phyloP scores from a whole-genome alignment of 2,113 vertebrate genomes.

The Lonchura striata region DNA sequence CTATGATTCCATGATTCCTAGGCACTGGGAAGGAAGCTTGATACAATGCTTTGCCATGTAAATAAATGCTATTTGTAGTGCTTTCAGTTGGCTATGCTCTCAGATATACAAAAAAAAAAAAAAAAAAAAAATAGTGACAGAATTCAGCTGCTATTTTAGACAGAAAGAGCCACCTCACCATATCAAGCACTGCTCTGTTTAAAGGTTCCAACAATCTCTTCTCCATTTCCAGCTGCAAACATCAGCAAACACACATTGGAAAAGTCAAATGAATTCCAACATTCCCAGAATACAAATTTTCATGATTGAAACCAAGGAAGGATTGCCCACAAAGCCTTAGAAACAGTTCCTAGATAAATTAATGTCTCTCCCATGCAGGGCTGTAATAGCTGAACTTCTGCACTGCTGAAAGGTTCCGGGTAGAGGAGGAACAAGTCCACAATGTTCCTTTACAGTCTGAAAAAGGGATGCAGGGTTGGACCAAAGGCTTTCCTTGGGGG shows the following conservation, averaged over 20 bases:
- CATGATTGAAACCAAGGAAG: not conserved
- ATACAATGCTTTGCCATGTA: not conserved
- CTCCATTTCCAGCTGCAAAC: not conserved
- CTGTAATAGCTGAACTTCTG: not conserved
- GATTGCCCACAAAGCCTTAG: not conserved
- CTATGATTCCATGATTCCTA: not conserved
- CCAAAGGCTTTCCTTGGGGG: not conserved
- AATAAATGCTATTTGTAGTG: not conserved
- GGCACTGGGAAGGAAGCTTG: rapidly evolving
- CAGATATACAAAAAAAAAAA: not conserved
- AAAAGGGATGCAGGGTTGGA: not conserved
- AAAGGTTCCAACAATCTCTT: not conserved
- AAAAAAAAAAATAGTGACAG: no score
- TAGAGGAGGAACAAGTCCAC: not conserved
- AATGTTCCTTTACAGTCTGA: not conserved
- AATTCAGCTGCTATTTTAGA: not conserved
- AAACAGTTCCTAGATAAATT: not conserved
- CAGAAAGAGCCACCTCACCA: not conserved
- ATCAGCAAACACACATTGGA: not conserved
- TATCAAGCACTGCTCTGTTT: not conserved
- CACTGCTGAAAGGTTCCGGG: not conserved
- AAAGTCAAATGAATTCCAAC: not conserved
- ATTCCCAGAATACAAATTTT: not conserved
- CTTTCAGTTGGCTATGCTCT: not conserved
- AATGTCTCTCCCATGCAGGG: not conserved